Evolutionary conservation across 1,140 invertebrate genomes (phyloP).

Genomic region (Aradophagus sp.): DNA sequence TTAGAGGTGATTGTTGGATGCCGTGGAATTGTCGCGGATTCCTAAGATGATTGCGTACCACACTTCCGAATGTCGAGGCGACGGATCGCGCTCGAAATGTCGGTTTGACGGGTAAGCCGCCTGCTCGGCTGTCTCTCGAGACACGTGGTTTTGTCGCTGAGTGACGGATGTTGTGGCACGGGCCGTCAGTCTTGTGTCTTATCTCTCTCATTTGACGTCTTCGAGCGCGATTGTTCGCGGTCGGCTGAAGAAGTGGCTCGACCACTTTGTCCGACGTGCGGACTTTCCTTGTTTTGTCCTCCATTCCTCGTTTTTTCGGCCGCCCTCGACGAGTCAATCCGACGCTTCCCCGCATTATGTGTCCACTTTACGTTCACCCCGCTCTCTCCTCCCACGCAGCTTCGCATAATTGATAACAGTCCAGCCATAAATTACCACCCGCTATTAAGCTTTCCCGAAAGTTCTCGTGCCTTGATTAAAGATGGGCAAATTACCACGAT

Average conservation of each 20-base stretch:
- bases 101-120: conserved; percentile 61
- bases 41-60: conserved; percentile 8
- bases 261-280: conserved; percentile 70
- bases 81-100: conserved; percentile 27
- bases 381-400: conserved; percentile 31
- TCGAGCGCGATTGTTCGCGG: conserved; percentile 29
- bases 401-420: conserved; percentile 48
- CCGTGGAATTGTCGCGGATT: conserved; percentile 24
- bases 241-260: conserved; percentile 67
- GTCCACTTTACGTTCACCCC: conserved; percentile 54
- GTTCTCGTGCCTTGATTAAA: conserved; percentile 9
- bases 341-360: conserved; percentile 67
- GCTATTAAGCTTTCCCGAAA: conserved; percentile 7
- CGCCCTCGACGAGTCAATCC: conserved; percentile 72
- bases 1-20: conserved; percentile 31
- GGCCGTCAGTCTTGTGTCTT: conserved; percentile 66
- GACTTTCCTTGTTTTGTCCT: conserved; percentile 55
- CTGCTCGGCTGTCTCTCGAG: conserved; percentile 57
- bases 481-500: conserved; percentile 13
- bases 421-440: conserved; percentile 30
- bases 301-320: conserved; percentile 56
- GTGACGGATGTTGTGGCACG: conserved; percentile 69
- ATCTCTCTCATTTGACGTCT: conserved; percentile 42
- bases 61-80: conserved; percentile 19
- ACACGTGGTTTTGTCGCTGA: conserved; percentile 68